A percentile compares a stretch with the other conserved stretches of the same genome.
phyloP scores from a whole-genome alignment of 1,140 invertebrate species.

The Saxidomus purpurata region DNA sequence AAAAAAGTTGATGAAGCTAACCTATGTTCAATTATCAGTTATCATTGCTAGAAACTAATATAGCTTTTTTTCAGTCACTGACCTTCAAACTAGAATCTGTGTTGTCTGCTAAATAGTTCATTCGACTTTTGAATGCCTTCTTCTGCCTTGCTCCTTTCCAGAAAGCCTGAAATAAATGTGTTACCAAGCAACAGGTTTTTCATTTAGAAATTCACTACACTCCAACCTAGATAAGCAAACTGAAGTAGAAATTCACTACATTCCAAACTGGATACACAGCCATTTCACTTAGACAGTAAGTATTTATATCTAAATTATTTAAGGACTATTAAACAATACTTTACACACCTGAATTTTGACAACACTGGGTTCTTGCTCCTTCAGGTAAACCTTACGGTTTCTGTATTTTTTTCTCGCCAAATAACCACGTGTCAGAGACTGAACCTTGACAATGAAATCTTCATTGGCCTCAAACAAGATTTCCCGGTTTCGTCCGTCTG shows the following conservation, averaged over 20 bases:
- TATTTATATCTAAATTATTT: too few relatives aligned
- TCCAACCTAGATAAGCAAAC: too few relatives aligned
- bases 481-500: constrained; percentile 82
- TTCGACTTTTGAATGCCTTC: constrained; percentile 86
- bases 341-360: constrained; percentile 88
- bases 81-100: constrained; percentile 80
- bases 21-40: too few relatives aligned
- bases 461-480: constrained; percentile 85
- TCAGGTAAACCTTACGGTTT: constrained; percentile 87
- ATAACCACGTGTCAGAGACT: constrained; percentile 90
- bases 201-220: too few relatives aligned
- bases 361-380: constrained; percentile 88
- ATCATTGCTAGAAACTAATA: too few relatives aligned
- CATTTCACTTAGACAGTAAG: too few relatives aligned
- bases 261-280: too few relatives aligned
- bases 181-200: too few relatives aligned
- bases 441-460: constrained; percentile 87
- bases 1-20: too few relatives aligned
- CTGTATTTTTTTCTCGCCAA: constrained; percentile 88
- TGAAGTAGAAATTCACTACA: too few relatives aligned
- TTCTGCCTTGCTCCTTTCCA: constrained; percentile 89
- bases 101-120: constrained; percentile 79
- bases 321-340: too few relatives aligned
- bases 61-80: background rate
- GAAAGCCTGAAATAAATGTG: constrained; percentile 88